Evolutionary conservation across 2,888 invertebrate species (phyloP), one percentile per base, ranked within the genome.

Genomic region (Allacma fusca): DNA sequence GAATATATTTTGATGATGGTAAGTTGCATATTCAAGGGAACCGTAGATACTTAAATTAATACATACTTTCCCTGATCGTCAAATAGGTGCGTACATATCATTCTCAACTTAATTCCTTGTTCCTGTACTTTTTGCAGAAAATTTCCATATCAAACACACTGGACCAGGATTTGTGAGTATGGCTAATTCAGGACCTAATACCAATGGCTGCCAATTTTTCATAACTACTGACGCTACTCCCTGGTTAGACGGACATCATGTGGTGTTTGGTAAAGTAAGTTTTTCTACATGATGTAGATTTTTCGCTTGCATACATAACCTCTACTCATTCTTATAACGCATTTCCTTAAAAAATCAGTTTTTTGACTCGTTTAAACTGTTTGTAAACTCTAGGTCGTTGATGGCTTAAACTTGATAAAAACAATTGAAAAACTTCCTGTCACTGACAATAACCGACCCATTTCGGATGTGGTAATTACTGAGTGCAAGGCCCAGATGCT

Each of bases 161-260:
- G 90, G 91, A 16, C 91, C 95, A 1, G 96, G 97, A 76, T 79
- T 78, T 50, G 68, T 72, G 64, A 77, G 79, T 50, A 82, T 80
- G 82, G 80, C 81, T 23, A 82, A 81, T 69, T 79, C 78, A 44
- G 81, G 82, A 59, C 81, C 81, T 1, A 80, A 80, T 64, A 80
- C 78, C 1, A 80, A 80, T 64, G 80, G 78, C 4, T 96, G 95
- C 83, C 97, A 97, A 87, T 97, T 97, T 87, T 93, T 97, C 86
- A 94, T 98, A 84, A 96, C 95, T n/a, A 93, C 94, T 0, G 91
- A 92, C 80, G 90, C 92, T 21, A 93, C 96, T 0, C 92, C 93
- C 0, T 97, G 96, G 96, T 87, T 97, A 80, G 94, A 97, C 87
- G 93, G 93, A 64, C 91, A 92, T 80, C 95, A 97, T 86, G 94